Evolutionary conservation across 2,797 vertebrate genomes (phyloP), one percentile per base, ranked within the genome.

Genomic region (Tarsius wallacei): DNA sequence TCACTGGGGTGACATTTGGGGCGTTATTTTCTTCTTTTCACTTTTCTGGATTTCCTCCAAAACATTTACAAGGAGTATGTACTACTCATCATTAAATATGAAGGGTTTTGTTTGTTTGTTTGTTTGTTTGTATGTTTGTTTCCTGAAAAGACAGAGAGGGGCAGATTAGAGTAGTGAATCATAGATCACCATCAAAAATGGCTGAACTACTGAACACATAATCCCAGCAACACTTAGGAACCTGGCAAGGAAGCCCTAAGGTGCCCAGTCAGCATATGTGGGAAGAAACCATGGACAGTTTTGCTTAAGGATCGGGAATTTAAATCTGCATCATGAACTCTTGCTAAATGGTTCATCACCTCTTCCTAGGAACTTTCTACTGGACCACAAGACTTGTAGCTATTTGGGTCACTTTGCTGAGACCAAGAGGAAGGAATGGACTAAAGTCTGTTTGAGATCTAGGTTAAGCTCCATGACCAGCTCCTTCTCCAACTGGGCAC

Each of bases 321-420:
- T 42, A n/a, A 36, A 63, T 82, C 33, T 36, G 5, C 86, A 21
- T 13, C 9, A 7, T 19, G 3, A 77, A 81, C 42, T 47, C 13
- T n/a, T 70, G 71, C 76, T 53, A 77, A 84, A 57, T 26, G 21
- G 19, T 22, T 80, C 42, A 36, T 49, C 7, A 1, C 17, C 55
- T 15, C 49, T 83, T 70, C 89, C 61, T 66, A 21, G 1, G 24
- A 87, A 55, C 55, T 15, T 59, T 71, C 70, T 51, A 71, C 42
- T 0, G 11, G 51, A 78, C 70, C 17, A 0, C 8, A 36, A 6
- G 8, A 84, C 6, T 2, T 3, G 71, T 17, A 26, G 66, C 13
- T 88, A 76, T 66, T 53, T n/a, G 80, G 87, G 88, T 85, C 86
- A 77, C 80, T 87, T 31, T 36, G 61, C 61, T 47, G 63, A 84